Evolutionary conservation across 2,888 invertebrate species (phyloP), one percentile per base, ranked within the genome.

Genomic region (Myopa testacea): DNA sequence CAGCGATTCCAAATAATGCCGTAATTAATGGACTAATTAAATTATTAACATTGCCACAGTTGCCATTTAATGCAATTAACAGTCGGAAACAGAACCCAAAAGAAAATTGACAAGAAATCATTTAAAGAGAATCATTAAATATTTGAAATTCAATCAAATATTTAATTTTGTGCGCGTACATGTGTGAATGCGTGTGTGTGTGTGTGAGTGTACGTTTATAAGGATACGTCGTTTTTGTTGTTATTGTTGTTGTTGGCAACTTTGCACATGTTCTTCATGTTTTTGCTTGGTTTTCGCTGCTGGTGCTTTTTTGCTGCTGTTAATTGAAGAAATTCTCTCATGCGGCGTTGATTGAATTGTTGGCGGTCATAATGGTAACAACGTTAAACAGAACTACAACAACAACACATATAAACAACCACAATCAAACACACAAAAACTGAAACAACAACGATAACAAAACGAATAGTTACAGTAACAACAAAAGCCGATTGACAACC

Each of bases 311-410:
- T 71, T 78, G 75, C 38, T 76, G 74, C 58, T 58, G 58, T 69
- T 78, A 76, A 69, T 77, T 72, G 69, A 37, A 38, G 80, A 80
- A 81, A 82, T 82, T 82, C 82, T 80, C 80, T 79, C 82, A 82
- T 81, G 82, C 79, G 75, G 79, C 78, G 80, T 80, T 80, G 80
- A 79, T 80, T 80, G 78, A 80, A 80, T 82, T 82, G 82, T 80
- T 79, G 77, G 80, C 82, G 80, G 75, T 72, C 79, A 75, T 67
- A 58, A 34, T 63, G 50, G 26, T n/a, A 78, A 60, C 68, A 65
- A 71, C 70, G 63, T 50, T 68, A 67, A 58, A 38, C n/a, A 68
- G 58, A 55, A 10, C 38, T 45, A 63, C 38, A 68, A 38, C 50
- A 52, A 58, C 67, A 72, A 67, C 4, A n/a, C 19, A 58, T 1